Evolutionary conservation across 1,140 invertebrate species (phyloP).

Genomic region (Euura saliciscinereae): DNA sequence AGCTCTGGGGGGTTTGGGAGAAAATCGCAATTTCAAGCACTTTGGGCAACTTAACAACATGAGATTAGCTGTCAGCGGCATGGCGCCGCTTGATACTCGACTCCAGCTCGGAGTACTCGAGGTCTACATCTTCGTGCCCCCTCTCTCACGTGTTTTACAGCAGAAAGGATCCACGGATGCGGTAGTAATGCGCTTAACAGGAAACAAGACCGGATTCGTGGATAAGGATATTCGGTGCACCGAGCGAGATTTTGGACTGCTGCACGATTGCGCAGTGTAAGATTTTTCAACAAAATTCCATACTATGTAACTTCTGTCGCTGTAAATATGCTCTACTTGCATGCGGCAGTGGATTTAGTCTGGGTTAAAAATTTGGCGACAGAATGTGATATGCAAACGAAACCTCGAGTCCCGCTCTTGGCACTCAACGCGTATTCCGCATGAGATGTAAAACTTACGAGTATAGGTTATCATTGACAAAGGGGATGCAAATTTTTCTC

Average conservation of each 20-base stretch:
- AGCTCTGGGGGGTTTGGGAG: neutral
- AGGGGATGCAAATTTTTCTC: neutral
- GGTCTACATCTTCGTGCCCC: too few species aligned
- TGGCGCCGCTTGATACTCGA: neutral
- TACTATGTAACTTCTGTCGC: too few species aligned
- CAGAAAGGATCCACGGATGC: neutral
- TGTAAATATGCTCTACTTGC: too few species aligned
- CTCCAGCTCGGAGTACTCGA: neutral
- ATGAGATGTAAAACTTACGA: neutral
- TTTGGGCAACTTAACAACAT: slow-evolving; percentile 1
- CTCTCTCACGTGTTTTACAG: neutral
- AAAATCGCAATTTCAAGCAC: slow-evolving; percentile 5
- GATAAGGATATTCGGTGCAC: too few species aligned
- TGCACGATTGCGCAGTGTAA: too few species aligned
- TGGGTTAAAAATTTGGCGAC: too few species aligned
- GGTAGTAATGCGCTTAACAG: neutral
- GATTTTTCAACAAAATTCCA: too few species aligned
- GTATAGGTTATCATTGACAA: neutral
- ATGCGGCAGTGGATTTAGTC: too few species aligned
- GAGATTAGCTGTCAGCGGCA: slow-evolving; percentile 6
- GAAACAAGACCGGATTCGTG: too few species aligned
- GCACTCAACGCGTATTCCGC: neutral
- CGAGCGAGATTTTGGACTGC: too few species aligned
- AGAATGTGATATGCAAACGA: neutral
- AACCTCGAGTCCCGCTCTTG: neutral